A percentile compares a stretch with the other conserved stretches of the same genome.
phyloP scores from a whole-genome alignment of 1,140 invertebrate genomes.

The Drosophila lacertosa region DNA sequence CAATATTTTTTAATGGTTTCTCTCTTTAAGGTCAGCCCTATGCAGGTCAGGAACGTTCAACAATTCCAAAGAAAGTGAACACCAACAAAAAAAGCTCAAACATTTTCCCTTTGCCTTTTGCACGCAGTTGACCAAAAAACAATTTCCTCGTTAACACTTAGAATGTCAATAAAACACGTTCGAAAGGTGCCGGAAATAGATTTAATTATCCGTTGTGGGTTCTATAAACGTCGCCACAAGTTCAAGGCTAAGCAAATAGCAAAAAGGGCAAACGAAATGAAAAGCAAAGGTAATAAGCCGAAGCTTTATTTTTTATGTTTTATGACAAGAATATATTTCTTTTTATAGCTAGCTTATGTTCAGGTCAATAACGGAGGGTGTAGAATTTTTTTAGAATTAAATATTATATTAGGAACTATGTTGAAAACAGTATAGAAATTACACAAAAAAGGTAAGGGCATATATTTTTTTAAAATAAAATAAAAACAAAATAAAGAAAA shows the following conservation, averaged over 20 bases:
- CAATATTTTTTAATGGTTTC: not conserved
- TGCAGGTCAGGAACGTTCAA: slow-evolving; percentile 25
- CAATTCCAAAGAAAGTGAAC: slow-evolving; percentile 24
- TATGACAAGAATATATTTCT: too few species aligned
- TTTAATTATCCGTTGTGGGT: slow-evolving; percentile 26
- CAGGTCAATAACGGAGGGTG: too few species aligned
- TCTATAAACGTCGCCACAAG: slow-evolving; percentile 13
- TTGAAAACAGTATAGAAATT: too few species aligned
- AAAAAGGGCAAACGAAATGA: not conserved
- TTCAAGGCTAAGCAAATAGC: slow-evolving; percentile 48
- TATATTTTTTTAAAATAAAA: too few species aligned
- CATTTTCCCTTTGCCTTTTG: slow-evolving; percentile 41
- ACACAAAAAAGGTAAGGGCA: too few species aligned
- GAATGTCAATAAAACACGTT: slow-evolving; percentile 48
- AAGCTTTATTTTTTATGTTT: not conserved
- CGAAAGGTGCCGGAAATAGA: slow-evolving; percentile 23
- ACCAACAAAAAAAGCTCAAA: not conserved
- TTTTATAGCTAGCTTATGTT: too few species aligned
- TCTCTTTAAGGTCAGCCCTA: slow-evolving; percentile 16
- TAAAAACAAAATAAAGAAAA: too few species aligned
- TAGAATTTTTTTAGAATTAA: too few species aligned
- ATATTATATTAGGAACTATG: too few species aligned
- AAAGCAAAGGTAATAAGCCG: not conserved
- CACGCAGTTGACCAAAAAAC: not conserved
- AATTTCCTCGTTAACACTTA: slow-evolving; percentile 12